Evolutionary conservation across 2,797 vertebrate species (phyloP).

Genomic region (Hippoglossus hippoglossus): DNA sequence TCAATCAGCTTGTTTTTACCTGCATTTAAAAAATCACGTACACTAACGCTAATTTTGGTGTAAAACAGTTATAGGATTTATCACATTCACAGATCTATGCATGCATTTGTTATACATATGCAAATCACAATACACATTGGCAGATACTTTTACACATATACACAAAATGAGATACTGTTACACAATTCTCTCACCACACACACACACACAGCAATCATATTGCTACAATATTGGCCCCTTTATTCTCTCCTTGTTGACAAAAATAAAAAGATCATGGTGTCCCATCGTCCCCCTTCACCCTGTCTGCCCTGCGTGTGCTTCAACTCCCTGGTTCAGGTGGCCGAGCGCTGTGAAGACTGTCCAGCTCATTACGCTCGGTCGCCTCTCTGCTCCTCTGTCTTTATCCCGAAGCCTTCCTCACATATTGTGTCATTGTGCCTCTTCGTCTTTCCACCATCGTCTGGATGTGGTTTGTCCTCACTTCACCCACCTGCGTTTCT

Average conservation of each 20-base stretch:
- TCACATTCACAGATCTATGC: no score
- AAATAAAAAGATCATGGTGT: neutral
- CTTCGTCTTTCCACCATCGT: neutral
- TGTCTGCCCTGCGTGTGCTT: constrained; percentile 9
- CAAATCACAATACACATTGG: no score
- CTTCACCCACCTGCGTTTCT: constrained; percentile 42
- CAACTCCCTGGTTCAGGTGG: constrained; percentile 38
- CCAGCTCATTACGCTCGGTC: constrained; percentile 17
- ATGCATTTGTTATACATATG: no score
- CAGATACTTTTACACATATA: no score
- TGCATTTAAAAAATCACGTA: no score
- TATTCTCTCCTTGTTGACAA: neutral
- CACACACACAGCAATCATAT: no score
- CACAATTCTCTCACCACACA: no score
- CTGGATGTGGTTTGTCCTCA: constrained; percentile 46
- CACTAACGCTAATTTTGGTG: no score
- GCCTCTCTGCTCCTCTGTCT: constrained; percentile 3
- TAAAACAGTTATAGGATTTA: no score
- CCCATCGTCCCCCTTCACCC: neutral
- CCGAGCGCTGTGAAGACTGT: constrained; percentile 33
- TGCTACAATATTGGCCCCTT: no score
- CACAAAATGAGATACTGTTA: no score
- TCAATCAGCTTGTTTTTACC: no score
- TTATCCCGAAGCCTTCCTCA: constrained; percentile 13
- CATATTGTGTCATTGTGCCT: constrained; percentile 18